Conservation (phyloP, 2,888 invertebrate genomes). For the Ligdia adustata region DNA sequence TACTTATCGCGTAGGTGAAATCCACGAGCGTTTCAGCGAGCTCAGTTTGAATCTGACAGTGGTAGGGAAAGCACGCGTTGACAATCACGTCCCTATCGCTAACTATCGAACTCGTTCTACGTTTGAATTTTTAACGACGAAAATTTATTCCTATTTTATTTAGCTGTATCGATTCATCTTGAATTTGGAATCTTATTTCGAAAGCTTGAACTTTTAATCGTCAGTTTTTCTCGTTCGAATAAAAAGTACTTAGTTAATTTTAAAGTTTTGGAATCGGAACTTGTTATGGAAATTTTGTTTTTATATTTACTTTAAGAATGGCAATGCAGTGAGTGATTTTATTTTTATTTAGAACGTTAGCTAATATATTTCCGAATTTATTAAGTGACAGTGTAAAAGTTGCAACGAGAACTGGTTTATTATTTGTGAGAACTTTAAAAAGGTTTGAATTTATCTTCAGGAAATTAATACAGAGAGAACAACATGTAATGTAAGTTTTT, state of each 20-base stretch:
- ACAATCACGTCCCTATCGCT: background rate
- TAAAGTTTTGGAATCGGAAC: background rate
- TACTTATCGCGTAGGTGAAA: no score
- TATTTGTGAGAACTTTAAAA: slow-evolving; percentile 2
- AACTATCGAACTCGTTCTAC: slow-evolving; percentile 1
- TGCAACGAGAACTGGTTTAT: background rate
- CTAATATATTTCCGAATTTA: background rate
- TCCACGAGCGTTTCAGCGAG: no score
- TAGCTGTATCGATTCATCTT: background rate
- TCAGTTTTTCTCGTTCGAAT: no score
- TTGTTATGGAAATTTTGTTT: background rate
- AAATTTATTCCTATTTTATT: background rate
- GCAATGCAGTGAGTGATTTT: background rate
- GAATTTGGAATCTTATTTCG: background rate
- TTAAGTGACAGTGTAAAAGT: no score
- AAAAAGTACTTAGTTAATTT: background rate
- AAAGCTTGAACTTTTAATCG: no score
- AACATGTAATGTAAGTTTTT: slow-evolving; percentile 15
- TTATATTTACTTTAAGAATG: background rate
- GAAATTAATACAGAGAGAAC: slow-evolving; percentile 1
- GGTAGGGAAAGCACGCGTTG: slow-evolving; percentile 7
- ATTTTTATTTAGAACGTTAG: background rate
- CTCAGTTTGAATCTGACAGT: slow-evolving; percentile 14
- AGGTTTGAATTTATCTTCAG: background rate
- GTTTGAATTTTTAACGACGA: background rate